Evolutionary conservation across 2,888 invertebrate genomes (phyloP).

Genomic region (Tinea semifulvella): DNA sequence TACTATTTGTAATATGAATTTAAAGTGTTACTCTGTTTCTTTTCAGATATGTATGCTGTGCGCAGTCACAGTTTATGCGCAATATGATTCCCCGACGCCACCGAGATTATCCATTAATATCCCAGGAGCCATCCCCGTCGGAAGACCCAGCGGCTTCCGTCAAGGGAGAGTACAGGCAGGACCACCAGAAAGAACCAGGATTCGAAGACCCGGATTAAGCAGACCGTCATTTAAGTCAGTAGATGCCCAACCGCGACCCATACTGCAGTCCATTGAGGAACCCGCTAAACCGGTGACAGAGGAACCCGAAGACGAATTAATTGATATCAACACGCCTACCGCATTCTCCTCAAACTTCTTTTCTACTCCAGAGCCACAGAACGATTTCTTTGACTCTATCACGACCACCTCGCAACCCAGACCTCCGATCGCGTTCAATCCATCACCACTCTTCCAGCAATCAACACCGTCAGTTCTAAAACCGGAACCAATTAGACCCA

Average conservation of each 20-base stretch:
- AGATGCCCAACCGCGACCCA: conserved; percentile 52
- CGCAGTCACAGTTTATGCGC: conserved; percentile 60
- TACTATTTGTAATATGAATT: no score
- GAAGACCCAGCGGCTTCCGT: conserved; percentile 45
- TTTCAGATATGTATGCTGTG: conserved; percentile 62
- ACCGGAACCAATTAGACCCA: conserved; percentile 52
- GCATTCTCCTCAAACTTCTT: conserved; percentile 42
- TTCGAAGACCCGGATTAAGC: conserved; percentile 48
- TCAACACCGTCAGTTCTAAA: conserved; percentile 40
- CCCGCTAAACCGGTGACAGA: conserved; percentile 73
- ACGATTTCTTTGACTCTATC: conserved; percentile 53
- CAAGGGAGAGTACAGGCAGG: conserved; percentile 45
- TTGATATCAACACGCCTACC: conserved; percentile 64
- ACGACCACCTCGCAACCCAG: conserved; percentile 51
- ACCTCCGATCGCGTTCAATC: conserved; percentile 52
- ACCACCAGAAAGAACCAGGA: conserved; percentile 35
- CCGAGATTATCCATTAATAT: conserved; percentile 71
- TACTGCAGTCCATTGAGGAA: conserved; percentile 57
- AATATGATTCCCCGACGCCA: conserved; percentile 66
- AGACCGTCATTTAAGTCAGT: conserved; percentile 56
- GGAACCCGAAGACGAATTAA: conserved; percentile 69
- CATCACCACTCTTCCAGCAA: conserved; percentile 48
- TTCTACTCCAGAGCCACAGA: conserved; percentile 54
- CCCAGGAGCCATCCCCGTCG: conserved; percentile 69
- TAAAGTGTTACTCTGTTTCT: no score